Evolutionary conservation across 2,888 invertebrate species (phyloP).

Genomic region (Eupeodes latifasciatus): DNA sequence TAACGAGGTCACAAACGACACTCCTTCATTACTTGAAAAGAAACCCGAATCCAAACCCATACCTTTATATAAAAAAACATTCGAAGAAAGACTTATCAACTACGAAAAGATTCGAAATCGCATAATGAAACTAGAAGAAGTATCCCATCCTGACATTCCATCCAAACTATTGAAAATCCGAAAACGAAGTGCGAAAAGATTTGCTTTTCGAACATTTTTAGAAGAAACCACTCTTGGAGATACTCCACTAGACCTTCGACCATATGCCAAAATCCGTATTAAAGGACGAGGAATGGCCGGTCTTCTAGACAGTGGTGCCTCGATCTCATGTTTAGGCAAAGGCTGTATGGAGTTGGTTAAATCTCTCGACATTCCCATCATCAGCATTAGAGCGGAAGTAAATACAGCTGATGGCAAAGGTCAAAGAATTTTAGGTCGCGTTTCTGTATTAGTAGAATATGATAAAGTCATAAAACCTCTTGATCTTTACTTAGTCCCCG

Average conservation of each 20-base stretch:
- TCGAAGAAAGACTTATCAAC: conserved; percentile 8
- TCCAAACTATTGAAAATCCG: neutral
- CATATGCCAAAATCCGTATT: neutral
- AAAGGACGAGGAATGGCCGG: conserved; percentile 23
- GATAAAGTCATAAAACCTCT: conserved; percentile 3
- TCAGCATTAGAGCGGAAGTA: conserved; percentile 1
- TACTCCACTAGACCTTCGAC: neutral
- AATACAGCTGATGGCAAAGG: conserved; percentile 30
- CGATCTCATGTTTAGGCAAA: conserved; percentile 30
- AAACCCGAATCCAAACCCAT: neutral
- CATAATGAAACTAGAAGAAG: conserved; percentile 2
- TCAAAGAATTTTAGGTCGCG: conserved; percentile 22
- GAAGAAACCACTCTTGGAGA: conserved; percentile 7
- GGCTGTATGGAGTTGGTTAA: conserved; percentile 7
- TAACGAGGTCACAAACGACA: neutral
- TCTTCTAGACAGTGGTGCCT: conserved; percentile 26
- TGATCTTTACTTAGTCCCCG: conserved; percentile 12
- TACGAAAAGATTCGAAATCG: conserved; percentile 19
- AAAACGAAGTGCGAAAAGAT: neutral
- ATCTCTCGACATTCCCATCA: conserved; percentile 7
- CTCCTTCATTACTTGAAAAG: neutral
- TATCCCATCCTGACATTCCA: neutral
- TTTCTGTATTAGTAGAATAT: conserved; percentile 6
- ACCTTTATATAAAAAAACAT: conserved; percentile 12
- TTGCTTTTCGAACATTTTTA: neutral